Evolutionary conservation across 2,888 invertebrate genomes (phyloP).

Genomic region (Parasteatoda lunata): DNA sequence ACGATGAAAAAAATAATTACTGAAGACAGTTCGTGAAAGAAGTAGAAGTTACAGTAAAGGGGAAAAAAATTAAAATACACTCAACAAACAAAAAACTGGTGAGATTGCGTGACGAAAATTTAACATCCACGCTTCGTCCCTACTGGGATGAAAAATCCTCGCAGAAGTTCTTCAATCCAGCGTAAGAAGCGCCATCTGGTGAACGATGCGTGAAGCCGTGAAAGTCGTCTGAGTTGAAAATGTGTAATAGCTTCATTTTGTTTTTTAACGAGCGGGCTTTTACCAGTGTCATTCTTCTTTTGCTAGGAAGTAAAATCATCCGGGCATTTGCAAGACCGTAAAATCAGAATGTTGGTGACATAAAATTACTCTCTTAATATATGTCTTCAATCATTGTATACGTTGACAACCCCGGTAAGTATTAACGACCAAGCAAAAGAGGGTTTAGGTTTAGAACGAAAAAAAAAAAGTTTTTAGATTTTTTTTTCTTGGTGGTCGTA

Average conservation of each 20-base stretch:
- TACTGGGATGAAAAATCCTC: conserved; percentile 13
- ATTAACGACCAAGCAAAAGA: too few relatives aligned
- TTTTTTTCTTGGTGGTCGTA: too few relatives aligned
- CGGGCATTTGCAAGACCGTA: background rate
- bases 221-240: background rate
- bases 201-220: background rate
- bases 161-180: background rate
- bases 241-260: background rate
- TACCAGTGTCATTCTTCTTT: background rate
- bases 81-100: conserved; percentile 5
- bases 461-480: too few relatives aligned
- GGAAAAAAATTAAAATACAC: conserved; percentile 38
- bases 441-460: too few relatives aligned
- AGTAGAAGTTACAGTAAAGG: background rate
- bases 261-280: background rate
- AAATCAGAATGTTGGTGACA: background rate
- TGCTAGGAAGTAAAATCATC: background rate
- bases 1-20: conserved; percentile 49
- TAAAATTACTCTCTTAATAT: background rate
- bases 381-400: background rate
- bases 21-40: conserved; percentile 25
- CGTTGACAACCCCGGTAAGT: too few relatives aligned
- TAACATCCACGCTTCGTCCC: conserved; percentile 41
- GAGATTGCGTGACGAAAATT: conserved; percentile 49
- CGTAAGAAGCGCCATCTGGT: conserved; percentile 26